These are phyloP conservation scores for Callionymus lyra DNA, from an alignment of 2,113 vertebrate genomes.

Conservation along the genomic window DNA sequence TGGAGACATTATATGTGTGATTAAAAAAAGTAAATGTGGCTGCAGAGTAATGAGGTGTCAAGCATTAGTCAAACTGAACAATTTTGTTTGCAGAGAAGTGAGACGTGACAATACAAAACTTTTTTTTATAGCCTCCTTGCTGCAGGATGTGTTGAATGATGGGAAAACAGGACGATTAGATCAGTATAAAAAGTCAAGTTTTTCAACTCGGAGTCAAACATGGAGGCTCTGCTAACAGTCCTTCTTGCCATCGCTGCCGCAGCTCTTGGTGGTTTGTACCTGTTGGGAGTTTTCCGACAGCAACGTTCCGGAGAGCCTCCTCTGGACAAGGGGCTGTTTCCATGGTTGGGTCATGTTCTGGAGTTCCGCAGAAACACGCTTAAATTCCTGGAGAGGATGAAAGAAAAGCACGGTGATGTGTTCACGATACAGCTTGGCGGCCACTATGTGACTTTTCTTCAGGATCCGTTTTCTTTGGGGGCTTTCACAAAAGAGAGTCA, in stretches of 20 bases:
- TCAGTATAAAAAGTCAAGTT: no score
- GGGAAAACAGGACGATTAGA: no score
- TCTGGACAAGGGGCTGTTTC: slow-evolving; percentile 77
- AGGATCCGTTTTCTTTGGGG: slow-evolving; percentile 78
- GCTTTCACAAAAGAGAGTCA: slow-evolving; percentile 68
- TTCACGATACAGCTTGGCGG: slow-evolving; percentile 81
- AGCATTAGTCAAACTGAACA: no score
- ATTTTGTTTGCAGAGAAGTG: no score
- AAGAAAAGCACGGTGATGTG: slow-evolving; percentile 75
- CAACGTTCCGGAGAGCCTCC: slow-evolving; percentile 71
- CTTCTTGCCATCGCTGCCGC: slow-evolving; percentile 45
- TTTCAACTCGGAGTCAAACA: no score
- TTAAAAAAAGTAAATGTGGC: no score
- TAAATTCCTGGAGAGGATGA: slow-evolving; percentile 75
- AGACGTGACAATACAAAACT: no score
- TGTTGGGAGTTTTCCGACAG: slow-evolving; percentile 63
- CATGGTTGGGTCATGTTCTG: slow-evolving; percentile 80
- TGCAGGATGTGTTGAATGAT: no score
- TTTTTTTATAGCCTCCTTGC: no score
- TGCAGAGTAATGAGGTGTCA: no score
- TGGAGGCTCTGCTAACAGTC: no score
- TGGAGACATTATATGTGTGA: no score
- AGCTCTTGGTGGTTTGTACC: slow-evolving; percentile 59
- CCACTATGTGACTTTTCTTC: slow-evolving; percentile 79
- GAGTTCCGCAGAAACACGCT: slow-evolving; percentile 73